These are phyloP conservation scores for Biston betularia DNA, from an alignment of 2,888 invertebrate genomes.

Conservation along the genomic window DNA sequence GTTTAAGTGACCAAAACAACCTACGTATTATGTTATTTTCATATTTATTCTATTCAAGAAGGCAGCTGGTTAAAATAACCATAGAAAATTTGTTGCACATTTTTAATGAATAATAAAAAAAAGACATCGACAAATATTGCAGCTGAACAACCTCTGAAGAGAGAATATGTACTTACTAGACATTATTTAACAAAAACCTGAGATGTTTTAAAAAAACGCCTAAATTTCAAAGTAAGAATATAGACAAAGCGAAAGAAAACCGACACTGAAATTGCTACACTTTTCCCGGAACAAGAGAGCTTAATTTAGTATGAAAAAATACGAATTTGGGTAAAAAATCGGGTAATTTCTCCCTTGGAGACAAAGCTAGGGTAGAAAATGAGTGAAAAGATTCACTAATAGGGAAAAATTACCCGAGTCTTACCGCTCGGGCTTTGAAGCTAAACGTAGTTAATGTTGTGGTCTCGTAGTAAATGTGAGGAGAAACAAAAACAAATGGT, in stretches of 20 bases:
- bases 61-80: too few species aligned
- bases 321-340: conserved; percentile 41
- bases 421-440: conserved; percentile 29
- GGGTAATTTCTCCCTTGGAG: conserved; percentile 39
- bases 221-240: conserved; percentile 2
- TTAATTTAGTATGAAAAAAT: conserved; percentile 32
- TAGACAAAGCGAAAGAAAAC: conserved; percentile 4
- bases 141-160: background rate
- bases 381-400: conserved; percentile 49
- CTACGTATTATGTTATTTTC: too few species aligned
- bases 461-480: conserved; percentile 3
- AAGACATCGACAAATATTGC: background rate
- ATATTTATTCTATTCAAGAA: too few species aligned
- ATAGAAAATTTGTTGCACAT: too few species aligned
- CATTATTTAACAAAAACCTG: conserved; percentile 1
- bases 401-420: conserved; percentile 50
- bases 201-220: conserved; percentile 1
- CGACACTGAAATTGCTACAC: conserved; percentile 22
- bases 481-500: conserved; percentile 8
- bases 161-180: background rate
- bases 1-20: too few species aligned
- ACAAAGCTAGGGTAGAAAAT: conserved; percentile 42
- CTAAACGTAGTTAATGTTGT: conserved; percentile 32
- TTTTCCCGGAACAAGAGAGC: conserved; percentile 31
- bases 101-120: background rate